Conservation (phyloP, 2,113 vertebrate genomes). For the Orycteropus afer region DNA sequence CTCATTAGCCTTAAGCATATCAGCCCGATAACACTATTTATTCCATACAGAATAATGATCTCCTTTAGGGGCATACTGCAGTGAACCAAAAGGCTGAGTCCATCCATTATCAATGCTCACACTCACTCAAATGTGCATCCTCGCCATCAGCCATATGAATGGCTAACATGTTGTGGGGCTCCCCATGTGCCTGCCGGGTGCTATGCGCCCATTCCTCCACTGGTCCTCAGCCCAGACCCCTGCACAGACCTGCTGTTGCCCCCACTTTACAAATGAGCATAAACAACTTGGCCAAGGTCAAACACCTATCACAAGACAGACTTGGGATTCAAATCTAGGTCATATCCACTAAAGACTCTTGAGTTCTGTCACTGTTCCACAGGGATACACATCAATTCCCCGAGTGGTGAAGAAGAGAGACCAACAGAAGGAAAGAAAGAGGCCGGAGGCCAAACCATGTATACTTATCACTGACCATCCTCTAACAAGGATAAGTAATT, state of each 20-base stretch:
- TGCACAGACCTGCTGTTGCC: fast-evolving
- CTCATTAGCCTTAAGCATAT: conserved; percentile 87
- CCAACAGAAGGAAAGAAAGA: neutral
- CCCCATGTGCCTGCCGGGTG: neutral
- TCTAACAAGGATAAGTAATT: neutral
- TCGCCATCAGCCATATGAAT: fast-evolving
- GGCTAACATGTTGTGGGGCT: fast-evolving
- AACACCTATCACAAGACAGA: neutral
- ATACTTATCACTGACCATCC: neutral
- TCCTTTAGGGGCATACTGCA: conserved; percentile 75
- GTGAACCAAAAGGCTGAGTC: conserved; percentile 70
- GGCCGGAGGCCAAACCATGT: neutral
- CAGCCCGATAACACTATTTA: conserved; percentile 85
- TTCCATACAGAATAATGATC: conserved; percentile 85
- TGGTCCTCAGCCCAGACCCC: neutral
- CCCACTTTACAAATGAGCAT: neutral
- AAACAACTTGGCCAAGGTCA: neutral
- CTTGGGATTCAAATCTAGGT: neutral
- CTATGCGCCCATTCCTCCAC: fast-evolving
- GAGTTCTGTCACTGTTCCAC: neutral
- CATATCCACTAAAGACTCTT: neutral
- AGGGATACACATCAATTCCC: fast-evolving
- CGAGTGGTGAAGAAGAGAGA: neutral
- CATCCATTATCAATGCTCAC: conserved; percentile 70
- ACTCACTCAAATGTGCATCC: neutral